phyloP scores from a whole-genome alignment of 2,888 invertebrate genomes.

The Cremastinae sp. region DNA sequence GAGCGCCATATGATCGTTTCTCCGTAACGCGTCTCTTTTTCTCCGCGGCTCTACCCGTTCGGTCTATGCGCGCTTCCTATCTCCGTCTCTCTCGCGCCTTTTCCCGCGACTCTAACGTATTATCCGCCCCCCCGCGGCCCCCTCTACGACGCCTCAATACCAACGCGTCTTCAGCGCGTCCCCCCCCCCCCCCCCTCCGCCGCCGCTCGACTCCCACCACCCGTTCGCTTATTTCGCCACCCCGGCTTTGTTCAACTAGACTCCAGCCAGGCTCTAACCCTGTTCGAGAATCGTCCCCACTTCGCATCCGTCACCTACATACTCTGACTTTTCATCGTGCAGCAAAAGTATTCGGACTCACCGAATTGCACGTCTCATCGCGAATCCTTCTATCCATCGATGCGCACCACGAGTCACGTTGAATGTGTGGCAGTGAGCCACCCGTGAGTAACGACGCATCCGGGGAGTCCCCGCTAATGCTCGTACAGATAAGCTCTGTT shows the following conservation, averaged over 20 bases:
- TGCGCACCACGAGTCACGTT: constrained; percentile 3
- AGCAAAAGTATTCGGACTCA: constrained; percentile 35
- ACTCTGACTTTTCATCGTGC: constrained; percentile 24
- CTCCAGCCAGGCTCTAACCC: constrained; percentile 38
- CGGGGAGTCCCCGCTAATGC: neutral
- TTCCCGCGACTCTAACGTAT: constrained; percentile 32
- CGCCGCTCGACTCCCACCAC: constrained; percentile 3
- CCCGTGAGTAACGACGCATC: neutral
- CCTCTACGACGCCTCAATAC: constrained; percentile 63
- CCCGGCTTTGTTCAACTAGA: constrained; percentile 57
- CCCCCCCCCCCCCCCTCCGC: constrained; percentile 1
- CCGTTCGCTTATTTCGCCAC: constrained; percentile 31
- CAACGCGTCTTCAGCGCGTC: constrained; percentile 2
- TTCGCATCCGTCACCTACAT: neutral
- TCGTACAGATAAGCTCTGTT: neutral
- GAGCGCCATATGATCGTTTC: constrained; percentile 76
- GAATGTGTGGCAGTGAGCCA: constrained; percentile 17
- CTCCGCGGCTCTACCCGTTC: constrained; percentile 33
- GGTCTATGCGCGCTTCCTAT: constrained; percentile 61
- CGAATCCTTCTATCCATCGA: constrained; percentile 19
- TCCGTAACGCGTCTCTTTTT: constrained; percentile 69
- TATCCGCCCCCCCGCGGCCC: constrained; percentile 39
- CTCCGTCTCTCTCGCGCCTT: constrained; percentile 64
- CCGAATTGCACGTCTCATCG: constrained; percentile 22
- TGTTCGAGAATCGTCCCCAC: constrained; percentile 17